These are phyloP conservation scores for Aldabrachelys gigantea DNA, from an alignment of 2,113 vertebrate genomes.

Conservation along the genomic window DNA sequence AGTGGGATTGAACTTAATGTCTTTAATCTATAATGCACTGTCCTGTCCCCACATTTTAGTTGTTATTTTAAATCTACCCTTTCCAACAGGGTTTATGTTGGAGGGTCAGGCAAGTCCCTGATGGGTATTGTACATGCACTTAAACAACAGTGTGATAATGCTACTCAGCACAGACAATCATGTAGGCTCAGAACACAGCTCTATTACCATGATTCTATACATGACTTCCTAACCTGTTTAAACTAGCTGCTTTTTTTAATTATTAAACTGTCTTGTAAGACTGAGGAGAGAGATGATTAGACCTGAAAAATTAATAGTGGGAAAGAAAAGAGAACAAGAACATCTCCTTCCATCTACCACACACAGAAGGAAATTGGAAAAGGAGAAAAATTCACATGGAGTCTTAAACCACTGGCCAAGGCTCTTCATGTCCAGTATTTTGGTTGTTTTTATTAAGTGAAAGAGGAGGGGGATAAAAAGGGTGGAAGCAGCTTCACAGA, in stretches of 20 bases:
- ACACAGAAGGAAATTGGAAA: background rate
- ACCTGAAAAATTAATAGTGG: background rate
- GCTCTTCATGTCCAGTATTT: background rate
- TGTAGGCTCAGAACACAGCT: background rate
- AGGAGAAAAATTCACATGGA: background rate
- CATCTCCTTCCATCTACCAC: background rate
- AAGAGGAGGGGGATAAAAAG: background rate
- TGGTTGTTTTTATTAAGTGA: background rate
- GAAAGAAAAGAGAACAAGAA: background rate
- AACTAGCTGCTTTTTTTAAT: background rate
- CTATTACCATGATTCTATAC: background rate
- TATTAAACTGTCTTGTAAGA: background rate
- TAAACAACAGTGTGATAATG: background rate
- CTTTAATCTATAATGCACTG: background rate
- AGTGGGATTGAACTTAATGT: background rate
- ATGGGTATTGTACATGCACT: background rate
- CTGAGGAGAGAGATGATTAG: background rate
- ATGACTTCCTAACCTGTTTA: background rate
- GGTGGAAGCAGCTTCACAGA: background rate
- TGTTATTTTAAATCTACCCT: background rate
- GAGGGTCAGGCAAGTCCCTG: background rate
- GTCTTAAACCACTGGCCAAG: background rate
- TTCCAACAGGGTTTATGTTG: background rate
- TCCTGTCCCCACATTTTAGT: background rate
- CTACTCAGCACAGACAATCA: background rate